Base-by-base conservation (phyloP, 1,140 invertebrate genomes). In the Maconellicoccus hirsutus region DNA sequence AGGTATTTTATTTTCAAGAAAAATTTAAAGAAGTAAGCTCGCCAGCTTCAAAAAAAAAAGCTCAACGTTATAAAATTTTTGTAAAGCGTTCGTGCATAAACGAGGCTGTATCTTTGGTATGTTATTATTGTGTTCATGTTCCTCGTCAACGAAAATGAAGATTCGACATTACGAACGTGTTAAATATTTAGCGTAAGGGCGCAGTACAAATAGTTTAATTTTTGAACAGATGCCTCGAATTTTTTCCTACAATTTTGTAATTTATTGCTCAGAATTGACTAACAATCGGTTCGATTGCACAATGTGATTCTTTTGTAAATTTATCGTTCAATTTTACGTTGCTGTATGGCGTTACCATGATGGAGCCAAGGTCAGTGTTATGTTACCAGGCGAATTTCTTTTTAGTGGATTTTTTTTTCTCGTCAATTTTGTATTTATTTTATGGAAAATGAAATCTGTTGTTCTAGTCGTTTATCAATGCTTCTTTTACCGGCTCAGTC, bases 231-330 rank as follows among this genome's bases (percentile, higher is more conserved):
- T 52, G n/a, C 42, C 42, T 52, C 42, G 42, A 52, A 52, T 52
- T 52, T 52, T 52, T 16, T 52, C n/a, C 42, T 52, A 52, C 6
- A 19, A 52, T 52, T 52, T 52, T 52, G 42, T 19, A 52, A 52
- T 52, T 19, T 16, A 19, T 52, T 52, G 42, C 42, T 52, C 42
- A 52, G 42, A 14, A 8, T 52, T 52, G 42, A 52, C 42, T 52
- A 52, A 52, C 42, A 52, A 52, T 52, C 42, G 42, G n/a, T 52
- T 52, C 16, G 42, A 52, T 52, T 52, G 42, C 29, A 16, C n/a
- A 52, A 52, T 52, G 42, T 52, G 42, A 52, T 52, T 52, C 42
- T 52, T 52, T 52, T 52, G 42, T 52, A 52, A 52, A 52, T 52
- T 52, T 52, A 3, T 52, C 42, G 42, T 16, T 52, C 12, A 52